phyloP scores from a whole-genome alignment of 2,113 vertebrate species.

The Nesoenas mayeri region DNA sequence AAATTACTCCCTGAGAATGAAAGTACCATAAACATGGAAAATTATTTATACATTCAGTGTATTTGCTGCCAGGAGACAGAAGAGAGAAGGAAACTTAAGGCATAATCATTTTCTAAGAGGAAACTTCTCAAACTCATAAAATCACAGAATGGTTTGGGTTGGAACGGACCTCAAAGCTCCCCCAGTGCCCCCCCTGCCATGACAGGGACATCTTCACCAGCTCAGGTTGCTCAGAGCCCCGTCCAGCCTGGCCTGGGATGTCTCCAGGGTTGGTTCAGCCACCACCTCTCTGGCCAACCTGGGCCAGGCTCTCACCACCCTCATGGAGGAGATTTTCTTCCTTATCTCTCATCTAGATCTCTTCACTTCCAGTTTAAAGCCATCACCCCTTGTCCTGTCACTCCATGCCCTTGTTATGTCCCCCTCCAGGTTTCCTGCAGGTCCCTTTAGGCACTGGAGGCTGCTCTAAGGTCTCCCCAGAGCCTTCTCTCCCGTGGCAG shows the following conservation, averaged over 20 bases:
- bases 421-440: no score
- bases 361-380: no score
- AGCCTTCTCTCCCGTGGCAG: fast-evolving
- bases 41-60: background rate
- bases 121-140: fast-evolving
- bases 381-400: no score
- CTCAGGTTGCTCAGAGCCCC: fast-evolving
- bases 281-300: background rate
- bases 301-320: background rate
- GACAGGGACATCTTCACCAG: background rate
- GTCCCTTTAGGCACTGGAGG: fast-evolving
- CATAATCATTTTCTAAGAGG: background rate
- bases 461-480: fast-evolving
- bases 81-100: background rate
- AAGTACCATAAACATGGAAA: background rate
- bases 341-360: no score
- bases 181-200: fast-evolving
- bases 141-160: background rate
- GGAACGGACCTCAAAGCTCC: fast-evolving
- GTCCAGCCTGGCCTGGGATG: fast-evolving
- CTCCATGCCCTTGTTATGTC: no score
- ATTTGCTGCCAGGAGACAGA: background rate
- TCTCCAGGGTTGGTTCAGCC: background rate
- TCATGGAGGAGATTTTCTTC: no score
- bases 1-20: background rate